Evolutionary conservation across 53 echinoderm and acorn worm genomes (phyloP), one percentile per base, ranked within the genome.

Genomic region (Holothuria scabra): DNA sequence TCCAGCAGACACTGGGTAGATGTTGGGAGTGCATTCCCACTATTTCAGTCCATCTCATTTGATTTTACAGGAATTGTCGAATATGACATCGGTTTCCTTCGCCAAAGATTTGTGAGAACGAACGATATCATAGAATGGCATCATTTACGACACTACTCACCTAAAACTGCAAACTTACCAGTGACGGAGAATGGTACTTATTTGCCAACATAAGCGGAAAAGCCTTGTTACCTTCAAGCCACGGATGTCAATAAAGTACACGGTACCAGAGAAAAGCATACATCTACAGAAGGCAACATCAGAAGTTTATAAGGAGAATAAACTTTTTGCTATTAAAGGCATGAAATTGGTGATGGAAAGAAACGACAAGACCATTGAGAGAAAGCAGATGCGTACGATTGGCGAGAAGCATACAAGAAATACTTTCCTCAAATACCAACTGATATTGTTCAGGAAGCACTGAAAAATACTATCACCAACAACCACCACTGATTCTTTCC

Each of bases 1-100:
- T 71, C 58, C 33, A 70, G 70, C 23, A 33, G n/a, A 56, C 52
- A 69, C 34, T 59, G 71, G 1, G 85, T 72, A 6, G 85, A 84
- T 10, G 85, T 84, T 1, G 85, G 85, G 19, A 72, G 69, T 46
- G 67, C 72, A 34, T 84, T 72, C 59, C 85, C 74, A 24, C 49
- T 74, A 1, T 84, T 84, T 21, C 56, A 72, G 33, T 72, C 85
- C 26, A 30, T 84, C 32, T 59, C 85, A n/a, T n/a, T n/a, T n/a
- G n/a, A n/a, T n/a, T n/a, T n/a, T n/a, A n/a, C n/a, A n/a, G n/a
- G n/a, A n/a, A n/a, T n/a, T n/a, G n/a, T n/a, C n/a, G n/a, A n/a
- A 21, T 84, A 84, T 25, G 32, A 21, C 21, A 20, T 32, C 20
- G 68, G 69, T 37, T 84, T 68, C 23, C 59, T 68, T 12, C 25